Percentiles rank a stretch among this genome's conserved stretches.
Evolutionary conservation across 2,888 invertebrate species (phyloP).

Genomic region (Tridacna gigas): DNA sequence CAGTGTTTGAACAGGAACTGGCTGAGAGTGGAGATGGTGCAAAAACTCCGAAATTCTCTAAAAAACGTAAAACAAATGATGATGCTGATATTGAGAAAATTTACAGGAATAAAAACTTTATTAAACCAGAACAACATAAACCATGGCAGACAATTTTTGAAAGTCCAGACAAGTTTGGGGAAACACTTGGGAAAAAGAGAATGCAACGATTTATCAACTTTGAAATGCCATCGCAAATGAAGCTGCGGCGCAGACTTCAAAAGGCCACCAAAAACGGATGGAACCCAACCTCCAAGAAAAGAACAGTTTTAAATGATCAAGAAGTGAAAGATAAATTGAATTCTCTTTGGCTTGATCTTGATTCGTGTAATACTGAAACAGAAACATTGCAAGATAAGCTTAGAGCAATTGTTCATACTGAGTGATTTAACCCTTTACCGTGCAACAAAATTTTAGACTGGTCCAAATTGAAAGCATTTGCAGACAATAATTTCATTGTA

Average conservation of each 20-base stretch:
- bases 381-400: constrained; percentile 35
- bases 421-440: too few relatives aligned
- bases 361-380: not conserved
- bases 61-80: constrained; percentile 42
- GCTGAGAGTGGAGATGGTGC: not conserved
- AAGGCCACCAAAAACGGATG: constrained; percentile 73
- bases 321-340: constrained; percentile 60
- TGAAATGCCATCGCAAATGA: constrained; percentile 67
- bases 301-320: constrained; percentile 54
- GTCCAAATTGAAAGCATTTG: too few relatives aligned
- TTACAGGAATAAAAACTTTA: constrained; percentile 75
- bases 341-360: constrained; percentile 54
- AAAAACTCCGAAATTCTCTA: constrained; percentile 22
- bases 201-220: constrained; percentile 67
- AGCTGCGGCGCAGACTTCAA: constrained; percentile 68
- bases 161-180: constrained; percentile 55
- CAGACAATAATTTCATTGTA: too few relatives aligned
- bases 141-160: constrained; percentile 78
- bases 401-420: constrained; percentile 45
- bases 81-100: constrained; percentile 60
- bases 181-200: constrained; percentile 62
- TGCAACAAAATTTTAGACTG: too few relatives aligned
- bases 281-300: constrained; percentile 61
- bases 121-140: constrained; percentile 68
- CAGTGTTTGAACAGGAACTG: constrained; percentile 12